Evolutionary conservation across 2,888 invertebrate genomes (phyloP), one percentile per base, ranked within the genome.

Genomic region (Rhodophaea formosa): DNA sequence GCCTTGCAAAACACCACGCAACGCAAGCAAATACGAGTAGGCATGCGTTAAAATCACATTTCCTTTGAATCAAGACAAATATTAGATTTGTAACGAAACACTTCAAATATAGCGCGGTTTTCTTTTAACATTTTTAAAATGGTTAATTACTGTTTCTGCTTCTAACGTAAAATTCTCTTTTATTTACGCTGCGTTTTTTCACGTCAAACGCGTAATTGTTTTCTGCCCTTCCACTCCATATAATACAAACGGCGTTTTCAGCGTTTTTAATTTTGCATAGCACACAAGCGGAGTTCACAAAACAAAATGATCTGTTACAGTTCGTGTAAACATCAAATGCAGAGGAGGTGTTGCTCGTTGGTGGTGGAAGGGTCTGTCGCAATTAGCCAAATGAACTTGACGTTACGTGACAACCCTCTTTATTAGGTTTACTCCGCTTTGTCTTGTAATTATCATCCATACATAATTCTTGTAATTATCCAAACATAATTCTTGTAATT

Each of bases 1-100:
- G 74, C 71, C 83, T 88, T 88, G 85, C 88, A 83, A 87, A 85
- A 88, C 78, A 75, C 84, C 69, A 80, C 80, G 84, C 82, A 82
- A 85, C 23, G 74, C 70, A 73, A 74, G 73, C 77, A 70, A 70
- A 43, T 43, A n/a, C n/a, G n/a, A n/a, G n/a, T n/a, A 70, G 69
- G 71, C 69, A 67, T 74, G 70, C 64, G 55, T 51, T 35, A 17
- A 35, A 35, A 17, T 51, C 51, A 17, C 51, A 51, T 51, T 35
- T 51, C 6, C 6, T 17, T 17, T 16, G 17, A 51, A 51, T 30
- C 7, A 49, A 30, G 23, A 46, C 23, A 12, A 46, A 23, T 46
- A 23, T 46, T 23, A 10, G 8, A 45, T 23, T 2, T 23, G 23
- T 23, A 23, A 23, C 23, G 23, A 23, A 23, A 23, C 23, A 23